phyloP scores from a whole-genome alignment of 2,797 vertebrate species.

The Parotocinclus haroldoi region DNA sequence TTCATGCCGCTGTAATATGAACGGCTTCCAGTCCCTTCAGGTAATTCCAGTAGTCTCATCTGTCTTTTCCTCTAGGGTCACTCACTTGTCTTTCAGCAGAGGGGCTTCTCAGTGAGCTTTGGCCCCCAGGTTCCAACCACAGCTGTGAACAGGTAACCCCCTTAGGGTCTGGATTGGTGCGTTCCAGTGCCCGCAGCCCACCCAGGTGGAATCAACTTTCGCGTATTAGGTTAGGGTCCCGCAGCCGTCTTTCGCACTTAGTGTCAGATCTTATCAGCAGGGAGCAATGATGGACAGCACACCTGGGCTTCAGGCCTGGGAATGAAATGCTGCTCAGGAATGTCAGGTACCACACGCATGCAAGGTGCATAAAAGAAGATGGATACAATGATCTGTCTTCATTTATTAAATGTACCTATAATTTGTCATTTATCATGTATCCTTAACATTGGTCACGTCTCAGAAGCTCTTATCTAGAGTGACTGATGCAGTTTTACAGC shows the following conservation, averaged over 20 bases:
- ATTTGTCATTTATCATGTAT: too few relatives aligned
- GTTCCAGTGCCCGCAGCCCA: conserved; percentile 41
- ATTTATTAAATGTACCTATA: too few relatives aligned
- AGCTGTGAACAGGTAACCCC: conserved; percentile 34
- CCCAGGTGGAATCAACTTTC: conserved; percentile 43
- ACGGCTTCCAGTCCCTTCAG: conserved; percentile 12
- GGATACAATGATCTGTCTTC: too few relatives aligned
- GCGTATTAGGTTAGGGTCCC: conserved; percentile 42
- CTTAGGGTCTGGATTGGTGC: conserved; percentile 23
- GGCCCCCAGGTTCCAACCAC: conserved; percentile 28
- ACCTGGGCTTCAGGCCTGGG: conserved; percentile 31
- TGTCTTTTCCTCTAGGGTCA: conserved; percentile 27
- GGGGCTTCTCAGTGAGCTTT: conserved; percentile 28
- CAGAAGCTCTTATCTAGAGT: too few relatives aligned
- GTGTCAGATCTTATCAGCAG: conserved; percentile 43
- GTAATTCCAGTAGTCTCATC: conserved; percentile 14
- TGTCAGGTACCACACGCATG: too few relatives aligned
- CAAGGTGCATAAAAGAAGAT: too few relatives aligned
- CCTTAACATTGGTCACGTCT: too few relatives aligned
- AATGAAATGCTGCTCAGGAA: conserved; percentile 8
- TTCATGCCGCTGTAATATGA: neutral
- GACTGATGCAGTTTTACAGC: too few relatives aligned
- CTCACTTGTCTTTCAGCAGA: conserved; percentile 37
- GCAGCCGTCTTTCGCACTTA: conserved; percentile 30
- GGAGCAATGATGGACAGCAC: conserved; percentile 35